These are phyloP conservation scores for Scaptomyza reducta DNA, from an alignment of 2,888 invertebrate species.

Conservation along the genomic window DNA sequence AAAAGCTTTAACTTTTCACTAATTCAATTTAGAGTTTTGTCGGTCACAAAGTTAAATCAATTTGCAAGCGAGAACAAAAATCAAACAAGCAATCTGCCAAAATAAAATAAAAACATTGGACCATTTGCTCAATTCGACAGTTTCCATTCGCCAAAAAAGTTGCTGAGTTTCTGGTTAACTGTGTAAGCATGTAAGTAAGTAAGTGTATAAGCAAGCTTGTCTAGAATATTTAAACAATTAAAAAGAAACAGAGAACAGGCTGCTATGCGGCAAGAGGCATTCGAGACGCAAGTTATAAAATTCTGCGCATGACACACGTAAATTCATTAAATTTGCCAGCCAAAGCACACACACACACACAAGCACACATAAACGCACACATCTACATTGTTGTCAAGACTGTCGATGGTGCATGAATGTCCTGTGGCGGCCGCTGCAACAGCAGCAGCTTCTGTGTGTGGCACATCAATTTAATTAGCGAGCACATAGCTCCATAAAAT, in stretches of 20 bases:
- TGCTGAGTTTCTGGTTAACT: conserved; percentile 21
- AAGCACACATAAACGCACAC: conserved; percentile 2
- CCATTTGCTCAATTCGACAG: conserved; percentile 17
- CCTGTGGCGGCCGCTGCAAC: conserved; percentile 48
- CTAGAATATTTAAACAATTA: conserved; percentile 57
- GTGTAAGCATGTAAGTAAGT: conserved; percentile 57
- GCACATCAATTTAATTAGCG: conserved; percentile 79
- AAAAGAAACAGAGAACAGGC: conserved; percentile 22
- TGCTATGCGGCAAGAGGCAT: conserved; percentile 46
- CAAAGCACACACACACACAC: conserved; percentile 22
- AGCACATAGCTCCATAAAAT: conserved; percentile 76
- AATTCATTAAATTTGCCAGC: conserved; percentile 75
- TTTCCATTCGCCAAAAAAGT: conserved; percentile 23
- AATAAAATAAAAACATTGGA: not conserved
- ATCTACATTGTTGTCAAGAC: conserved; percentile 28
- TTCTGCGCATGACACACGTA: conserved; percentile 69
- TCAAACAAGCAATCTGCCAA: not conserved
- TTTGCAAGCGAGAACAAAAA: conserved; percentile 43
- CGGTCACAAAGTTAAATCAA: conserved; percentile 65
- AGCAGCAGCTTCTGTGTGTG: conserved; percentile 56
- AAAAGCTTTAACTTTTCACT: conserved; percentile 49
- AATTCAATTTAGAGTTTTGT: conserved; percentile 65
- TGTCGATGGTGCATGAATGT: conserved; percentile 61
- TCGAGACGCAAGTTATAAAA: conserved; percentile 43
- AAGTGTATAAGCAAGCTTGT: conserved; percentile 27